Conservation (phyloP, 2,888 invertebrate genomes). For the Melangyna quadrimaculata region DNA sequence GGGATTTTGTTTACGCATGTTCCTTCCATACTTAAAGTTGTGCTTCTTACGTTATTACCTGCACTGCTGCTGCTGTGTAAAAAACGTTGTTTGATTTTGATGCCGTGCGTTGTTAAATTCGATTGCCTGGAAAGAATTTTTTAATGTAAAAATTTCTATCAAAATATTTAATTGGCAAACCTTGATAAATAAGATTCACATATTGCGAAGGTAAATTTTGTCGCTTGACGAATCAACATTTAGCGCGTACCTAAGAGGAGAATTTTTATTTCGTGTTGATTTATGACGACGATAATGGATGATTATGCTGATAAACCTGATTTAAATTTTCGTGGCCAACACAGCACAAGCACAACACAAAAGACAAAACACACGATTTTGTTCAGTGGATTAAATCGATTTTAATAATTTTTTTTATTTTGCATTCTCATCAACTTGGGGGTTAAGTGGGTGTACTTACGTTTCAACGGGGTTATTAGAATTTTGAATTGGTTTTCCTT, state of each 20-base stretch:
- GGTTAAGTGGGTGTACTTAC: constrained; percentile 24
- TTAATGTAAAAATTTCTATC: background rate
- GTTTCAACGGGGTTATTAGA: background rate
- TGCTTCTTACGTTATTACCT: constrained; percentile 5
- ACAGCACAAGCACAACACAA: background rate
- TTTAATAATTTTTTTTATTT: constrained; percentile 17
- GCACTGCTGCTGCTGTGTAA: constrained; percentile 41
- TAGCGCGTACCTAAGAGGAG: constrained; percentile 24
- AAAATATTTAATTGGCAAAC: constrained; percentile 22
- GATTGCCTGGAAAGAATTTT: constrained; percentile 22
- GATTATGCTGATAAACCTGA: background rate
- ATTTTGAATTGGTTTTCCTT: constrained; percentile 1
- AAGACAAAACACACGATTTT: background rate
- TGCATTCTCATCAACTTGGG: background rate
- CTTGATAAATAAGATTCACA: constrained; percentile 64
- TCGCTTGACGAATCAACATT: constrained; percentile 67
- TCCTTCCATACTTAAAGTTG: constrained; percentile 57
- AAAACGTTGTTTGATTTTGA: constrained; percentile 50
- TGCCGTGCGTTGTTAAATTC: constrained; percentile 42
- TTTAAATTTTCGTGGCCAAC: background rate
- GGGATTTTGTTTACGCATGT: constrained; percentile 73
- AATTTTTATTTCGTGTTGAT: background rate
- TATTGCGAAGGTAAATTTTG: constrained; percentile 58
- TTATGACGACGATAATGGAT: background rate
- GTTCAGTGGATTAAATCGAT: constrained; percentile 31